A percentile compares a stretch with the other conserved stretches of the same genome.
phyloP scores from a whole-genome alignment of 1,140 invertebrate species.

The Drosophila subpulchrella region DNA sequence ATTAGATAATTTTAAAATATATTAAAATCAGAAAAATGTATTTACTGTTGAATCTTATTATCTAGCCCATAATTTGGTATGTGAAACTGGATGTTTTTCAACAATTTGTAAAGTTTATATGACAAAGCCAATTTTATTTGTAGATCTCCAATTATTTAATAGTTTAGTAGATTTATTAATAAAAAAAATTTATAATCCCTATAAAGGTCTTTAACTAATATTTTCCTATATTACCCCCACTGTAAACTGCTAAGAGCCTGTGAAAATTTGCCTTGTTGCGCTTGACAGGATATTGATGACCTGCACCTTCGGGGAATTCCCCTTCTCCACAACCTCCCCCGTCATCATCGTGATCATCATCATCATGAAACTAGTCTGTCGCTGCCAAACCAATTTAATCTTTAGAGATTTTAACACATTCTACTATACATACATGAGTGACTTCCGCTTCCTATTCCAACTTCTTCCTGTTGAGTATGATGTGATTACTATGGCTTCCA shows the following conservation, averaged over 20 bases:
- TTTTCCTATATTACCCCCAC: conserved; percentile 8
- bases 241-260: conserved; percentile 30
- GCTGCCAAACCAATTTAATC: conserved; percentile 65
- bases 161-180: no score
- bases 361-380: conserved; percentile 28
- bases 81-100: no score
- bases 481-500: conserved; percentile 12
- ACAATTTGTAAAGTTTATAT: no score
- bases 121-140: no score
- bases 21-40: background rate
- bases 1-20: background rate
- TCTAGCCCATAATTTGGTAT: no score
- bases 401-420: conserved; percentile 79
- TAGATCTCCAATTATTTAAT: no score
- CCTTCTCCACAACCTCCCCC: background rate
- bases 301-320: conserved; percentile 14
- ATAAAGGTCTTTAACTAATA: no score
- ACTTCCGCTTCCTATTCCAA: conserved; percentile 48
- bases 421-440: conserved; percentile 9
- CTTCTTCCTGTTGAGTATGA: conserved; percentile 23
- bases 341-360: background rate
- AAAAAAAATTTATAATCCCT: no score
- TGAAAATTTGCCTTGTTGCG: conserved; percentile 52
- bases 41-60: no score
- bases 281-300: conserved; percentile 76